A percentile compares a stretch with the other conserved stretches of the same genome.
Evolutionary conservation across 1,140 invertebrate species (phyloP).

Genomic region (Magallana gigas): DNA sequence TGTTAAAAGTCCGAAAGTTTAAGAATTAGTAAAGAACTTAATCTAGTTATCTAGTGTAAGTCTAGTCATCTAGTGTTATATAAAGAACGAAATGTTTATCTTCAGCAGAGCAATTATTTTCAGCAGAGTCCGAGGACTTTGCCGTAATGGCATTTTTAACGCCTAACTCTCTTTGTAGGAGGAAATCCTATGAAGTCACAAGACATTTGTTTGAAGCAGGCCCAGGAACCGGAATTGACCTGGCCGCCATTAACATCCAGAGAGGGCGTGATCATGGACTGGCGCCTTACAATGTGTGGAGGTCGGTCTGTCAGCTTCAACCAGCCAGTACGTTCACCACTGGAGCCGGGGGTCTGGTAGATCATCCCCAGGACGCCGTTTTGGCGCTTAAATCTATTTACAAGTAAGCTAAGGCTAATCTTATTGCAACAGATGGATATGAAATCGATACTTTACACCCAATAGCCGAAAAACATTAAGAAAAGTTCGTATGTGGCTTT

Average conservation of each 20-base stretch:
- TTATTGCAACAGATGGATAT: too few relatives aligned
- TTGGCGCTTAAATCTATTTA: slow-evolving; percentile 88
- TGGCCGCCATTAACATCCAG: slow-evolving; percentile 97
- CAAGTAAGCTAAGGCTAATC: slow-evolving; percentile 85
- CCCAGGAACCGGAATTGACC: slow-evolving; percentile 81
- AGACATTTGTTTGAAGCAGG: slow-evolving; percentile 88
- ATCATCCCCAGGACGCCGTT: slow-evolving; percentile 86
- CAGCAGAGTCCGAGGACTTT: too few relatives aligned
- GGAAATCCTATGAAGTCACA: slow-evolving; percentile 85
- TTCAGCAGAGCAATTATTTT: too few relatives aligned
- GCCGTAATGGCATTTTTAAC: not conserved
- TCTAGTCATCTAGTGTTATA: too few relatives aligned
- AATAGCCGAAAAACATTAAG: too few relatives aligned
- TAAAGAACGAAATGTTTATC: too few relatives aligned
- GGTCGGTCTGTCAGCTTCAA: slow-evolving; percentile 90
- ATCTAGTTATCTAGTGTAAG: too few relatives aligned
- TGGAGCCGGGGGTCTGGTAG: slow-evolving; percentile 79
- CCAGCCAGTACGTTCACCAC: slow-evolving; percentile 90
- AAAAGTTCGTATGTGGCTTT: too few relatives aligned
- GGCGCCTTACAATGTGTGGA: slow-evolving; percentile 91
- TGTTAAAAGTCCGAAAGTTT: too few relatives aligned
- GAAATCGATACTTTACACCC: too few relatives aligned
- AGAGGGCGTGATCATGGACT: slow-evolving; percentile 94
- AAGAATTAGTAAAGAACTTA: too few relatives aligned
- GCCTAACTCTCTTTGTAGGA: not conserved